Percentiles rank a stretch among this genome's conserved stretches.
These are phyloP conservation scores for Pterostichus niger DNA, from an alignment of 2,888 invertebrate species.

Conservation along the genomic window DNA sequence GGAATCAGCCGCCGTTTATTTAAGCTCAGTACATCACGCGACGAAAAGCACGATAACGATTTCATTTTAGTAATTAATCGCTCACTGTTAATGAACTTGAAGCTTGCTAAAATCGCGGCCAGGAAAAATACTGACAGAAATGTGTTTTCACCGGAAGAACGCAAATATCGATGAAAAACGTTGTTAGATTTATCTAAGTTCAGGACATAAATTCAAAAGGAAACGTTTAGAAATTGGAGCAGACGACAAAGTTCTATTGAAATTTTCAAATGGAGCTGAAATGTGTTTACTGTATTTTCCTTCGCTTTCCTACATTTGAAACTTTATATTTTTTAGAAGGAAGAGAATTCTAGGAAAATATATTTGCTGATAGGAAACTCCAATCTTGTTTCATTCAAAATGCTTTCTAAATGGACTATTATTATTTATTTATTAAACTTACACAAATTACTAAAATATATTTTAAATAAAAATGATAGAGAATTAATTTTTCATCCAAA, in stretches of 20 bases:
- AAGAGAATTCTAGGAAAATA: conserved; percentile 16
- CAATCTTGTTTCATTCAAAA: conserved; percentile 21
- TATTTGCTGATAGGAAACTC: conserved; percentile 5
- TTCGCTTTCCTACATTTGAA: conserved; percentile 22
- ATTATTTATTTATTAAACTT: too few relatives aligned
- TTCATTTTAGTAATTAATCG: conserved; percentile 47
- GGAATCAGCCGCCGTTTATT: conserved; percentile 36
- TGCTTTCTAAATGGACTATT: conserved; percentile 18
- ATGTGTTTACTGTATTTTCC: conserved; percentile 52
- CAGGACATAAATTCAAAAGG: conserved; percentile 50
- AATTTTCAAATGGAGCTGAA: conserved; percentile 50
- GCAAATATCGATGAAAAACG: conserved; percentile 58
- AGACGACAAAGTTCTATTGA: conserved; percentile 45
- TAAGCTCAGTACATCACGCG: conserved; percentile 24
- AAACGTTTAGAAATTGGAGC: conserved; percentile 41
- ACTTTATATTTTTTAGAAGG: conserved; percentile 38
- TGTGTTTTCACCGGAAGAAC: conserved; percentile 14
- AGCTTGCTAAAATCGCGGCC: background rate
- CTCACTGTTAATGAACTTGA: conserved; percentile 40
- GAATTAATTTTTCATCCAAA: too few relatives aligned
- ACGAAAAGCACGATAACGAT: conserved; percentile 27
- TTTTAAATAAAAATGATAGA: too few relatives aligned
- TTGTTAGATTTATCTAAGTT: conserved; percentile 57
- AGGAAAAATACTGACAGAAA: background rate
- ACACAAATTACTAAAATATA: too few relatives aligned